Conservation (phyloP, 1,140 invertebrate genomes). For the Colletes gigas region DNA sequence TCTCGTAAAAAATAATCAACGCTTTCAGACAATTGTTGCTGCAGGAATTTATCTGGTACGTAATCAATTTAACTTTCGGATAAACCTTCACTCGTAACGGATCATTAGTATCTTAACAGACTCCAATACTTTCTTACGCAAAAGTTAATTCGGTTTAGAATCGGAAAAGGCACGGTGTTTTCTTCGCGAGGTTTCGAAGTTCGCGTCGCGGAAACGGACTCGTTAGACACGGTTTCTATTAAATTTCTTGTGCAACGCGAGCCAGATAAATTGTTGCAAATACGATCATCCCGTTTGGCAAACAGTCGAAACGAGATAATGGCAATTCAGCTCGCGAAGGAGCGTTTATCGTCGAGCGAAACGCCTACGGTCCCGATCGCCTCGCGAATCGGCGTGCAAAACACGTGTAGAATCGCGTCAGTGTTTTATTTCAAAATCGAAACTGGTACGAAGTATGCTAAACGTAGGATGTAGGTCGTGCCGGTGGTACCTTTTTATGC, state of each 20-base stretch:
- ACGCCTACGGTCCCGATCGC: constrained; percentile 29
- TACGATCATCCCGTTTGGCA: neutral
- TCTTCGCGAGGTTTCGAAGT: too few relatives aligned
- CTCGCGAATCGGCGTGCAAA: neutral
- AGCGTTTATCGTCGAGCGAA: constrained; percentile 22
- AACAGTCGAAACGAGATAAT: constrained; percentile 1
- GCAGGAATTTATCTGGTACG: too few relatives aligned
- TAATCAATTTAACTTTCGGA: too few relatives aligned
- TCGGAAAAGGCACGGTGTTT: too few relatives aligned
- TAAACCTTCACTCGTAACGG: too few relatives aligned
- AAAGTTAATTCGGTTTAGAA: too few relatives aligned
- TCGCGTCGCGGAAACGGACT: neutral
- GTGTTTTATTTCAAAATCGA: constrained; percentile 42
- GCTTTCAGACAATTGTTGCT: too few relatives aligned
- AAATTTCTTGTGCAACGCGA: neutral
- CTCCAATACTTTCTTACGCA: too few relatives aligned
- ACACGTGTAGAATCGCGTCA: constrained; percentile 15
- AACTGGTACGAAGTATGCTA: constrained; percentile 42
- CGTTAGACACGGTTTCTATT: neutral
- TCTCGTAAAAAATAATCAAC: too few relatives aligned
- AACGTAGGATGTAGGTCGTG: constrained; percentile 46
- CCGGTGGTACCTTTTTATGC: constrained; percentile 11
- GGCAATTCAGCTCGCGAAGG: constrained; percentile 21
- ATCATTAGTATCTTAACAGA: too few relatives aligned
- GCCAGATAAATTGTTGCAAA: neutral